Evolutionary conservation across 2,113 vertebrate genomes (phyloP).

Genomic region (Perognathus longimembris): DNA sequence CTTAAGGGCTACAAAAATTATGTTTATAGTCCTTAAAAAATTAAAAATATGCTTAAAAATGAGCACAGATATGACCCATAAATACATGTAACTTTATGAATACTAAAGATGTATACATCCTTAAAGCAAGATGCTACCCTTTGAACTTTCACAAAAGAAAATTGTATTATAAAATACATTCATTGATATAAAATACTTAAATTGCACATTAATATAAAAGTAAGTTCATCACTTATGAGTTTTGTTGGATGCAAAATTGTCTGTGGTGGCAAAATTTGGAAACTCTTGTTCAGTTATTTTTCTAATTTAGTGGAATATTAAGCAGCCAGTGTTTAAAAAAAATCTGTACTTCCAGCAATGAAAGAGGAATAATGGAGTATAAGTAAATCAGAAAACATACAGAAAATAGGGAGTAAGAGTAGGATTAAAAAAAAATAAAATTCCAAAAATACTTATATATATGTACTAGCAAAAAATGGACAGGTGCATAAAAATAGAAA

Average conservation of each 20-base stretch:
- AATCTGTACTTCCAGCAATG: background rate
- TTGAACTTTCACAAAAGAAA: background rate
- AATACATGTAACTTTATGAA: no score
- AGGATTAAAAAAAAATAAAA: background rate
- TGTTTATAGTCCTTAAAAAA: no score
- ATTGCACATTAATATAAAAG: background rate
- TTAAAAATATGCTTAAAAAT: no score
- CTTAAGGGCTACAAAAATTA: no score
- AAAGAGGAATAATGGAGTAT: background rate
- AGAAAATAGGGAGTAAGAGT: background rate
- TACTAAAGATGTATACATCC: no score
- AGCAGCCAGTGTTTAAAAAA: background rate
- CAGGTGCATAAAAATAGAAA: no score
- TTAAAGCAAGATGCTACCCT: background rate
- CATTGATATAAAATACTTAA: background rate
- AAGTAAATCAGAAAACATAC: background rate
- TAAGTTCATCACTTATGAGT: background rate
- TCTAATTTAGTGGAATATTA: background rate
- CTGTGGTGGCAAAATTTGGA: background rate
- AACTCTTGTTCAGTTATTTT: background rate
- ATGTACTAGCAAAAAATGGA: no score
- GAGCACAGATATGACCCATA: no score
- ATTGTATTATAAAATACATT: background rate
- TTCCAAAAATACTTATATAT: background rate
- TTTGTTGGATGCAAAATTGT: background rate